Conservation (phyloP, 2,797 vertebrate genomes). For the Alosa sapidissima region DNA sequence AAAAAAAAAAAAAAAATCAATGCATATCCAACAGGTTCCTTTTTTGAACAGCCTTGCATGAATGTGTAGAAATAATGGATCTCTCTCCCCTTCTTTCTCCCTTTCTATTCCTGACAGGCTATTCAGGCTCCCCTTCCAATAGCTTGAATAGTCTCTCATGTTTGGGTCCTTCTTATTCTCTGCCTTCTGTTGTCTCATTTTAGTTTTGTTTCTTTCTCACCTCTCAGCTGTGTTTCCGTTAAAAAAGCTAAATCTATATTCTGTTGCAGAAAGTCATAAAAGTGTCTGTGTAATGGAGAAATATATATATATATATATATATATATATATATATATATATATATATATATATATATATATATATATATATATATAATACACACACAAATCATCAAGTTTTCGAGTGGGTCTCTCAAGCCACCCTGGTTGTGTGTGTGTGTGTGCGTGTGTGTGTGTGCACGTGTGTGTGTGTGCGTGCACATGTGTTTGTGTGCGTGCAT, state of each 20-base stretch:
- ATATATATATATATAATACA: background rate
- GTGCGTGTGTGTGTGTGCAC: background rate
- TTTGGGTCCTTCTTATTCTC: constrained; percentile 47
- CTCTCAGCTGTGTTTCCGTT: background rate
- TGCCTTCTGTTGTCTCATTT: constrained; percentile 60
- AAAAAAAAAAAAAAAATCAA: constrained; percentile 57
- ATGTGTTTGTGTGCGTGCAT: background rate
- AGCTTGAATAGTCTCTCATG: constrained; percentile 45
- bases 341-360: background rate
- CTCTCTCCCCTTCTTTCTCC: background rate
- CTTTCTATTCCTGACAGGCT: constrained; percentile 53
- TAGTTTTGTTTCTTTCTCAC: constrained; percentile 62
- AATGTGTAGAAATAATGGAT: constrained; percentile 49
- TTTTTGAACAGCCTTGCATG: constrained; percentile 38
- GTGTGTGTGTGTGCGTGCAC: background rate
- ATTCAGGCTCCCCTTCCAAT: constrained; percentile 49
- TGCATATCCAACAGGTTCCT: constrained; percentile 59
- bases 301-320: background rate
- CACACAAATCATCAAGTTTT: background rate
- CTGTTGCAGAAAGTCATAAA: background rate
- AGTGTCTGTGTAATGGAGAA: background rate
- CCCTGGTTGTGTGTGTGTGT: constrained; percentile 26
- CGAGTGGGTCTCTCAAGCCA: no score
- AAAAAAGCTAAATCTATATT: background rate
- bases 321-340: background rate